Conservation (phyloP, 2,888 invertebrate species). For the Steinernema carpocapsae region DNA sequence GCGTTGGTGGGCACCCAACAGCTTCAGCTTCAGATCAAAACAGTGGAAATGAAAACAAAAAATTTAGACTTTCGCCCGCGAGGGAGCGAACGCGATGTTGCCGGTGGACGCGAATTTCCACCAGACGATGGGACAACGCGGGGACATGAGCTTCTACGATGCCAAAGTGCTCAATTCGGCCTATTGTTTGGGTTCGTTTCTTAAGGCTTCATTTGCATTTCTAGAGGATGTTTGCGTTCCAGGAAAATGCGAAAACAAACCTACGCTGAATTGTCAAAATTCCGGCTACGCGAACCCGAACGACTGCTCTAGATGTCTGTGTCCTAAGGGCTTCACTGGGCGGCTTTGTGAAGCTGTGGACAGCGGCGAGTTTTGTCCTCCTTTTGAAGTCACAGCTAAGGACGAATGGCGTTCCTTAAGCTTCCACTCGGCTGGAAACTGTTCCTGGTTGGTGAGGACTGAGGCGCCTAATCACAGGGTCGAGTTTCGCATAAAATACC, state of each 20-base stretch:
- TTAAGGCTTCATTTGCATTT: too few species aligned
- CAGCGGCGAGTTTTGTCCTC: background rate
- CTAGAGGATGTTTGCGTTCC: too few species aligned
- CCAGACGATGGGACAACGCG: constrained; percentile 19
- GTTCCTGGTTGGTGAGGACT: background rate
- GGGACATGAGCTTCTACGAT: constrained; percentile 4
- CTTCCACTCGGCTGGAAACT: background rate
- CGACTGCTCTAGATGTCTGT: constrained; percentile 3
- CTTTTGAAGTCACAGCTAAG: background rate
- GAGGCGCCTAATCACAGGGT: background rate
- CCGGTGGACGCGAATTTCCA: constrained; percentile 7
- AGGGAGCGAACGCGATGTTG: constrained; percentile 9
- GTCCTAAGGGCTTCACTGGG: background rate
- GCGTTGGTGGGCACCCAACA: too few species aligned
- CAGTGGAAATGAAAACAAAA: background rate
- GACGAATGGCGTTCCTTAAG: background rate
- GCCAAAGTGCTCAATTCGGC: background rate
- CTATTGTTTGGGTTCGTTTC: background rate
- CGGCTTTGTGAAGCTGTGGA: background rate
- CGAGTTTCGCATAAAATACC: background rate
- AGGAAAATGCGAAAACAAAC: too few species aligned
- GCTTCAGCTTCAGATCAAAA: too few species aligned
- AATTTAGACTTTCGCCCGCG: constrained; percentile 13
- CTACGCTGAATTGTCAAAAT: constrained; percentile 3
- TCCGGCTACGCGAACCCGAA: constrained; percentile 1